Evolutionary conservation across 2,888 invertebrate genomes (phyloP).

Genomic region (Noctua pronuba): DNA sequence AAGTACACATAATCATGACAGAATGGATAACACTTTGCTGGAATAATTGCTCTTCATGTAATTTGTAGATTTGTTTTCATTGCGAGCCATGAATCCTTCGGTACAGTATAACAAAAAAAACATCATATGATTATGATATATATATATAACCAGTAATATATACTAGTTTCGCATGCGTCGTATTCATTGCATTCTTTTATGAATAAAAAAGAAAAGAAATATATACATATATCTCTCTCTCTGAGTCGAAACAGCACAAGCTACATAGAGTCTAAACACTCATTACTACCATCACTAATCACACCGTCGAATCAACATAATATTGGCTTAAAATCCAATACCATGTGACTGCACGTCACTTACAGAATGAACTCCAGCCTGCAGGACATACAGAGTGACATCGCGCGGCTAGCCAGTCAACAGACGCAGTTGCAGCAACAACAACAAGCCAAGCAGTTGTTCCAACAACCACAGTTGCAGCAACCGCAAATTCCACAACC

Average conservation of each 20-base stretch:
- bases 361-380: slow-evolving; percentile 97
- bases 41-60: slow-evolving; percentile 27
- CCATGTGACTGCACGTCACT: slow-evolving; percentile 64
- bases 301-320: slow-evolving; percentile 32
- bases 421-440: slow-evolving; percentile 86
- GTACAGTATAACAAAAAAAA: no score
- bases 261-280: background rate
- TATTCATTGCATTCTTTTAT: background rate
- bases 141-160: no score
- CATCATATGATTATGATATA: no score
- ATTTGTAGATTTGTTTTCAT: background rate
- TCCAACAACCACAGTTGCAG: slow-evolving; percentile 83
- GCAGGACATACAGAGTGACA: slow-evolving; percentile 98
- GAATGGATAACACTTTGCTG: slow-evolving; percentile 6
- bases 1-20: slow-evolving; percentile 78
- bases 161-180: background rate
- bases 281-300: slow-evolving; percentile 29
- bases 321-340: slow-evolving; percentile 55
- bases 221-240: no score
- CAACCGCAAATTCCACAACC: slow-evolving; percentile 76
- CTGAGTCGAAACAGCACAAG: background rate
- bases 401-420: slow-evolving; percentile 96
- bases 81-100: background rate
- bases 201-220: background rate
- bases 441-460: slow-evolving; percentile 74